Percentiles rank a stretch among this genome's conserved stretches.
Conservation (phyloP, 1,140 invertebrate genomes). For the Megalonaias nervosa region DNA sequence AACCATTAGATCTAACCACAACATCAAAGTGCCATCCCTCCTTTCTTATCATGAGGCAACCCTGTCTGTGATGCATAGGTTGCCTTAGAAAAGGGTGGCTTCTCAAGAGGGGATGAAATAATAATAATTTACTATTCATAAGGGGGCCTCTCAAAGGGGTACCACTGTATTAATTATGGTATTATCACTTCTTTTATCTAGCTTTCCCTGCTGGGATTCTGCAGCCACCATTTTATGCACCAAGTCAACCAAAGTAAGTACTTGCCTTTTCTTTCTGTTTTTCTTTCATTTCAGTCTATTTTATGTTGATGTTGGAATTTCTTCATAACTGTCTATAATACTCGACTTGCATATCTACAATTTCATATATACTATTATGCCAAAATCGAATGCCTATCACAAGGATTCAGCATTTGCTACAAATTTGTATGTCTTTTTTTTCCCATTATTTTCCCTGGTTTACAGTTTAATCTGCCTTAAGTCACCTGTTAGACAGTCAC, state of each 20-base stretch:
- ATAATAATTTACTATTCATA: no score
- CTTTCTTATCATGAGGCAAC: no score
- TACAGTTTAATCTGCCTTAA: no score
- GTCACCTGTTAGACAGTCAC: no score
- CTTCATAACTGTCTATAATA: not conserved
- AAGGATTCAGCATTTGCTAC: not conserved
- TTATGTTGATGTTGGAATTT: not conserved
- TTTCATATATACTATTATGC: not conserved
- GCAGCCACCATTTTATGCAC: slow-evolving; percentile 88
- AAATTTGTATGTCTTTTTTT: not conserved
- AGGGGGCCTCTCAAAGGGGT: no score
- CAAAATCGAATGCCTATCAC: not conserved
- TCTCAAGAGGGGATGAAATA: no score
- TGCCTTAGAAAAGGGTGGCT: no score
- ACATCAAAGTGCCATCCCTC: no score
- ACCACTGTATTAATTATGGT: no score
- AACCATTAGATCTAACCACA: no score
- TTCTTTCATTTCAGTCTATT: not conserved
- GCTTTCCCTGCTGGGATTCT: slow-evolving; percentile 77
- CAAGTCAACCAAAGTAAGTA: slow-evolving; percentile 81
- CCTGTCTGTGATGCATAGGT: no score
- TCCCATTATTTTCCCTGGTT: no score
- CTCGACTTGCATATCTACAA: not conserved
- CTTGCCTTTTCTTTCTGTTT: not conserved
- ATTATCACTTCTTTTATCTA: slow-evolving; percentile 20